phyloP scores from a whole-genome alignment of 1,140 invertebrate genomes.

The Formica exsecta region DNA sequence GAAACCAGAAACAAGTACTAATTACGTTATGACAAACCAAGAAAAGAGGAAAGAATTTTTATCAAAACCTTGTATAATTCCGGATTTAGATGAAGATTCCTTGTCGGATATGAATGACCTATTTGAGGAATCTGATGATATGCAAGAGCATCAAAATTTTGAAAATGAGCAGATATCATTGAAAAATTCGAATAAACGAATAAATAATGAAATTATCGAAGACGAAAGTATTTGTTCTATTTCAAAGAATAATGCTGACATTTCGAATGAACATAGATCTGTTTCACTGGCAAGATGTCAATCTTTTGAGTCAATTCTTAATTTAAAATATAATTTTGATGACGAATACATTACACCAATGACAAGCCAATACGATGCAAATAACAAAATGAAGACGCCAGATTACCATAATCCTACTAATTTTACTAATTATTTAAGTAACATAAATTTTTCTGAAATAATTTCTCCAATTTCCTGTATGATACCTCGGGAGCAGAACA shows the following conservation, averaged over 20 bases:
- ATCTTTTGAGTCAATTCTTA: not conserved
- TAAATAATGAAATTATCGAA: not conserved
- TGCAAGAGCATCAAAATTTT: not conserved
- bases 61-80: not conserved
- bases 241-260: not conserved
- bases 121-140: not conserved
- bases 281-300: not conserved
- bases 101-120: not conserved
- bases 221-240: not conserved
- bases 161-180: not conserved
- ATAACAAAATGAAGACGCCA: too few species aligned
- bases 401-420: not conserved
- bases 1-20: not conserved
- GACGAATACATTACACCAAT: too few species aligned
- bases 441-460: not conserved
- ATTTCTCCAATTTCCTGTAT: not conserved
- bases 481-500: not conserved
- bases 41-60: not conserved
- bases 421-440: not conserved
- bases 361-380: not conserved
- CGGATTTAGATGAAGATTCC: slow-evolving; percentile 12
- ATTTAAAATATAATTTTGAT: not conserved
- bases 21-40: not conserved
- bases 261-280: not conserved
- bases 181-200: not conserved